Evolutionary conservation across 2,888 invertebrate species (phyloP).

Genomic region (Pristionchus japonicus): DNA sequence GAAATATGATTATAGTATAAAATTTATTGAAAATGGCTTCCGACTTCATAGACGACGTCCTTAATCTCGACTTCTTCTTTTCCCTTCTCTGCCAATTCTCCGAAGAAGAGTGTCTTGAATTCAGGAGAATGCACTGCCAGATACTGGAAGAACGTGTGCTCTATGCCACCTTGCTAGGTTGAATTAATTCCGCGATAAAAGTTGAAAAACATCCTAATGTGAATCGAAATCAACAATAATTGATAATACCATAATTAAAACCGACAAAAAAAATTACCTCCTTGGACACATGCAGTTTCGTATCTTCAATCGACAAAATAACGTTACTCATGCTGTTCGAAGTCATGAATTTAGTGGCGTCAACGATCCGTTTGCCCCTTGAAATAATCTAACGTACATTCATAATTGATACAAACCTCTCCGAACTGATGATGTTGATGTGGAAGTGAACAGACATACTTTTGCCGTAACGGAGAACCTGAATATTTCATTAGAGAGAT

Average conservation of each 20-base stretch:
- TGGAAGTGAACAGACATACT: background rate
- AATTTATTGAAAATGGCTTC: too few relatives aligned
- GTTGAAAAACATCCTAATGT: too few relatives aligned
- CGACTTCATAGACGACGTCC: background rate
- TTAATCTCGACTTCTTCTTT: background rate
- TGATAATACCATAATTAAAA: too few relatives aligned
- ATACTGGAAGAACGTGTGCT: background rate
- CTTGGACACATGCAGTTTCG: background rate
- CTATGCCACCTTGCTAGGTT: too few relatives aligned
- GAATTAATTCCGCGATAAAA: too few relatives aligned
- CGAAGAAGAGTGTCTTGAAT: background rate
- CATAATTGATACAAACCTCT: background rate
- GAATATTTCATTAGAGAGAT: too few relatives aligned
- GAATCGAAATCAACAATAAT: too few relatives aligned
- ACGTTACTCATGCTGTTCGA: background rate
- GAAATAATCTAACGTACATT: too few relatives aligned
- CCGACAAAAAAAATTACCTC: too few relatives aligned
- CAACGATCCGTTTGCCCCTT: too few relatives aligned
- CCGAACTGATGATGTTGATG: background rate
- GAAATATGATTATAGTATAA: too few relatives aligned
- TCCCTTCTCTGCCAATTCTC: background rate
- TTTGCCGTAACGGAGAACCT: too few relatives aligned
- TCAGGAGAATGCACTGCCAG: background rate
- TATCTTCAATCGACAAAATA: background rate
- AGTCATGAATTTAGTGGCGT: background rate